A percentile compares a stretch with the other conserved stretches of the same genome.
These are phyloP conservation scores for Pristionchus fissidentatus DNA, from an alignment of 2,888 invertebrate species.

Conservation along the genomic window DNA sequence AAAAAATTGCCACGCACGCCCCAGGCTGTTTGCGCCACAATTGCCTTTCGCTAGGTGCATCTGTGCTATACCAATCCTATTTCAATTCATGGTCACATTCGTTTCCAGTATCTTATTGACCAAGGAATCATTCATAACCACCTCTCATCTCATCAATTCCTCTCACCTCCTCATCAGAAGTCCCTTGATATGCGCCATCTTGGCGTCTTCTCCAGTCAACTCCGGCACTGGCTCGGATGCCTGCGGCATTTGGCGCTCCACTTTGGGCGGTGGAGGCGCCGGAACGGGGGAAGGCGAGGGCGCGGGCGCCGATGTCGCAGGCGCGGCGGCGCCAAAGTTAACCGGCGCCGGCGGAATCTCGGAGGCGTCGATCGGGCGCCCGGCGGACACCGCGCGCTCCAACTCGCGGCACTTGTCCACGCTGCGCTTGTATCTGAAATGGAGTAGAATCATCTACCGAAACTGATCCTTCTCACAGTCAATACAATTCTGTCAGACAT, in stretches of 20 bases:
- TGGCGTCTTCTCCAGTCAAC: background rate
- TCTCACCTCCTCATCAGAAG: constrained; percentile 51
- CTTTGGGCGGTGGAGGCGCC: background rate
- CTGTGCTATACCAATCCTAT: too few species aligned
- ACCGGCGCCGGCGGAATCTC: constrained; percentile 61
- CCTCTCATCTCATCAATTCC: constrained; percentile 37
- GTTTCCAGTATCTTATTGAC: too few species aligned
- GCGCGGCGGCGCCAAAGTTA: background rate
- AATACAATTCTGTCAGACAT: too few species aligned
- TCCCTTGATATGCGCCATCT: constrained; percentile 22
- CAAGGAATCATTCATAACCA: background rate
- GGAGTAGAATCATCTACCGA: too few species aligned
- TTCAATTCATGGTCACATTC: too few species aligned
- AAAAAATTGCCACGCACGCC: too few species aligned
- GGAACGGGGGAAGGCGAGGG: background rate
- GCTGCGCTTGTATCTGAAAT: constrained; percentile 45
- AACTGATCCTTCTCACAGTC: too few species aligned
- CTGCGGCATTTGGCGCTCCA: background rate
- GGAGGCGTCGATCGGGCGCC: constrained; percentile 54
- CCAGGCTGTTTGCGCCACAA: too few species aligned
- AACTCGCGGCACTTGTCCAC: constrained; percentile 47
- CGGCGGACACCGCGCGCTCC: constrained; percentile 39
- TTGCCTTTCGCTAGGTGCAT: too few species aligned
- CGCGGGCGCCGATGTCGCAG: background rate
- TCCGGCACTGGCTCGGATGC: background rate